phyloP scores from a whole-genome alignment of 2,113 vertebrate genomes.

The Catharus fuscescens region DNA sequence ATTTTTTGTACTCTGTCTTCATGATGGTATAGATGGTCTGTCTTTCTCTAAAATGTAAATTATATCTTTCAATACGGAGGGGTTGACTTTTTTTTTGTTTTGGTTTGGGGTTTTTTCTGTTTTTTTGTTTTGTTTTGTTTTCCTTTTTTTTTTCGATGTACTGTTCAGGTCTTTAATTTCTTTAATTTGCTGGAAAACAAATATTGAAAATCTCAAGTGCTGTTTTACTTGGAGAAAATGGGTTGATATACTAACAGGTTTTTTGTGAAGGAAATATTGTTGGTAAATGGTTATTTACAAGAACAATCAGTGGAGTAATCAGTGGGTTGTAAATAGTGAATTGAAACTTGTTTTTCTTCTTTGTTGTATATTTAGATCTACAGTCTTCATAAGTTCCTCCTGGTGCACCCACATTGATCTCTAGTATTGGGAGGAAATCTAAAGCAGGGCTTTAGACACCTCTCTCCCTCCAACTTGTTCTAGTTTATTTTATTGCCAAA shows the following conservation, averaged over 20 bases:
- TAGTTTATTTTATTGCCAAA: slow-evolving; percentile 16
- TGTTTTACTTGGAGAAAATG: background rate
- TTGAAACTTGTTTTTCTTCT: background rate
- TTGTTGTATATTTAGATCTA: background rate
- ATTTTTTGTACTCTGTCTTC: background rate
- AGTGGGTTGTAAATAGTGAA: background rate
- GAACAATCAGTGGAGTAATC: background rate
- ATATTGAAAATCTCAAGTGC: background rate
- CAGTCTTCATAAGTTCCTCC: background rate
- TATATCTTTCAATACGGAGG: fast-evolving
- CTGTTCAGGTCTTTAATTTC: background rate
- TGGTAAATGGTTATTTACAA: background rate
- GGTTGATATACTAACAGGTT: background rate
- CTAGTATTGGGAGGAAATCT: background rate
- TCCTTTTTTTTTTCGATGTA: background rate
- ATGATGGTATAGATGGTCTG: background rate
- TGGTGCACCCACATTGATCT: background rate
- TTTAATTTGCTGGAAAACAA: background rate
- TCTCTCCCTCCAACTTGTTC: background rate
- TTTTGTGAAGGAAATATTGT: background rate
- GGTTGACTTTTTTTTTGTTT: background rate
- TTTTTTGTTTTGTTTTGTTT: too few species aligned
- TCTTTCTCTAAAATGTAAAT: background rate
- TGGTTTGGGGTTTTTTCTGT: too few species aligned
- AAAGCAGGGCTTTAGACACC: background rate